Evolutionary conservation across 2,888 invertebrate genomes (phyloP).

Genomic region (Siphlonurus alternatus): DNA sequence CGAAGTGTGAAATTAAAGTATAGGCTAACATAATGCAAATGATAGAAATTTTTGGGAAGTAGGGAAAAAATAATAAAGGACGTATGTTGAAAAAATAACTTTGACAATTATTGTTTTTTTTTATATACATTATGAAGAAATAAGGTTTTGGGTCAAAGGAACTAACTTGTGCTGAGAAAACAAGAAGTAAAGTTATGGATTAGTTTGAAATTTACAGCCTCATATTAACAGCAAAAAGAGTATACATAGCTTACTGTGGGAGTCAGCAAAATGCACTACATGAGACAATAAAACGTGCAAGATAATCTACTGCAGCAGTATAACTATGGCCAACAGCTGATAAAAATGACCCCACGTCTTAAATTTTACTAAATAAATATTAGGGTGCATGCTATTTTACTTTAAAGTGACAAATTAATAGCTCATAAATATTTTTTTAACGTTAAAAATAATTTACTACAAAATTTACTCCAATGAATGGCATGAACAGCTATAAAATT

Average conservation of each 20-base stretch:
- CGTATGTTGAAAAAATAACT: neutral
- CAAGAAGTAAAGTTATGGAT: neutral
- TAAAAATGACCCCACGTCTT: neutral
- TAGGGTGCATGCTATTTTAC: neutral
- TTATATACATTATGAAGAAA: too few relatives aligned
- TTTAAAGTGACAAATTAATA: neutral
- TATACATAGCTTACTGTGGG: too few relatives aligned
- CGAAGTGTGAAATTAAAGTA: neutral
- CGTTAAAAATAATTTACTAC: too few relatives aligned
- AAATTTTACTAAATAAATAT: neutral
- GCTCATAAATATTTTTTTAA: neutral
- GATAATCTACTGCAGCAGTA: too few relatives aligned
- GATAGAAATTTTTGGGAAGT: neutral
- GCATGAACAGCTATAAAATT: too few relatives aligned
- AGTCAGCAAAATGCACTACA: neutral
- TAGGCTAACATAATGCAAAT: neutral
- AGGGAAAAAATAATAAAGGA: neutral
- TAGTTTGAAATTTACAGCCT: neutral
- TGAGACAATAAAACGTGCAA: neutral
- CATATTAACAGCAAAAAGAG: neutral
- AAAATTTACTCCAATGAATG: too few relatives aligned
- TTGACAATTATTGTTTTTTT: neutral
- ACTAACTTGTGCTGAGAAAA: neutral
- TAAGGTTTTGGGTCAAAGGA: too few relatives aligned
- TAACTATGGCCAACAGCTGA: neutral